Evolutionary conservation across 2,113 vertebrate genomes (phyloP), one percentile per base, ranked within the genome.

Genomic region (Sprattus sprattus): DNA sequence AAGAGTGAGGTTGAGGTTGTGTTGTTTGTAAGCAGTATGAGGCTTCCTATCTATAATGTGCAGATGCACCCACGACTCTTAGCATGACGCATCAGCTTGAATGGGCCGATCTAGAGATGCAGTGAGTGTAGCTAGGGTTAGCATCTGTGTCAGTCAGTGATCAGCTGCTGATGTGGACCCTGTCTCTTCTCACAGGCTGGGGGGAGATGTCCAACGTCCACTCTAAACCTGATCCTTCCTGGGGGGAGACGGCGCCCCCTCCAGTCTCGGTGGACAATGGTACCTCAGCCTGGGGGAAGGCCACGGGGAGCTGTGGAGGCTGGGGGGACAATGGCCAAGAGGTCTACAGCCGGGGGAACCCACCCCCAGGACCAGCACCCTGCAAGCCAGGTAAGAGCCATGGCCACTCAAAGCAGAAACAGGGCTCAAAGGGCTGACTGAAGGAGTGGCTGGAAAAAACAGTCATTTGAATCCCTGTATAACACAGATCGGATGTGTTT

Each of bases 271-370:
- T 97, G 84, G 98, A 99, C 92, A 99, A 98, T 44, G 98, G 98
- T 91, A 99, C 98, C 8, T 97, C 97, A 0, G 96, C 98, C 0
- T 99, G 98, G 98, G 97, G 96, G 83, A 99, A 98, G 87, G 94
- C 97, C 60, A 95, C 91, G 45, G 94, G 93, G 91, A 93, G 94
- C 49, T 94, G 93, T 78, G 95, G 96, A 6, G 94, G 96, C 44
- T 99, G 97, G 98, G 96, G 94, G 85, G 97, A 98, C 39, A 94
- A 92, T 85, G 95, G 96, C 89, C 82, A 95, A 0, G 98, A 99
- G 92, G 92, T 93, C 1, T 99, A 97, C 0, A 93, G 96, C 92
- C 95, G 97, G 94, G 94, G 95, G 89, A 95, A 93, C 0, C 91
- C 93, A 84, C 93, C 97, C 46, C 92, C 97, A 92, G 93, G 96